Evolutionary conservation across 2,113 vertebrate genomes (phyloP).

Genomic region (Rhynchomys soricoides): DNA sequence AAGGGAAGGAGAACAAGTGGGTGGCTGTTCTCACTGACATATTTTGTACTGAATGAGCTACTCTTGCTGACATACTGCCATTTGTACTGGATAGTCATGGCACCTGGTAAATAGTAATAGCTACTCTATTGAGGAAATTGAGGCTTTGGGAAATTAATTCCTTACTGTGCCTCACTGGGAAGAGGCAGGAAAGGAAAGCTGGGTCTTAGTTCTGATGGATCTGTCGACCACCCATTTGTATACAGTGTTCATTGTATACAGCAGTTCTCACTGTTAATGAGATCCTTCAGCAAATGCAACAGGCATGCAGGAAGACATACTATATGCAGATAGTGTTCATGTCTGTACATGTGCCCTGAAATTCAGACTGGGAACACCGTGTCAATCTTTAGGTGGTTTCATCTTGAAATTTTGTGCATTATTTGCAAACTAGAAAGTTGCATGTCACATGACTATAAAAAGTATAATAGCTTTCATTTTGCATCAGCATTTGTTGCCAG

Average conservation of each 20-base stretch:
- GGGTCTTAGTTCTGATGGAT: not conserved
- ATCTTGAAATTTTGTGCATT: not conserved
- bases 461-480: not conserved
- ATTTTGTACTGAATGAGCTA: not conserved
- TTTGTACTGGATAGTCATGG: not conserved
- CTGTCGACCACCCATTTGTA: not conserved
- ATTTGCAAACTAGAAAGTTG: slow-evolving; percentile 25
- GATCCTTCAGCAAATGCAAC: not conserved
- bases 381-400: not conserved
- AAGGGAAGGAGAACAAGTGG: not conserved
- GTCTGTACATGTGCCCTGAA: not conserved
- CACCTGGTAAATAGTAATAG: not conserved
- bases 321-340: not conserved
- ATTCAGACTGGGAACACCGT: not conserved
- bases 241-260: too few relatives aligned
- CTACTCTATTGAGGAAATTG: not conserved
- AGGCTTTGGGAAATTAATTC: not conserved
- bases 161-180: not conserved
- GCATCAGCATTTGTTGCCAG: not conserved
- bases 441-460: not conserved
- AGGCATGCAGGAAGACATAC: not conserved
- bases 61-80: too few relatives aligned
- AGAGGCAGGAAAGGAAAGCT: not conserved
- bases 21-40: not conserved
- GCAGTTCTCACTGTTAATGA: not conserved